A percentile compares a stretch with the other conserved stretches of the same genome.
phyloP scores from a whole-genome alignment of 2,113 vertebrate species.

The Hydrolagus affinis region DNA sequence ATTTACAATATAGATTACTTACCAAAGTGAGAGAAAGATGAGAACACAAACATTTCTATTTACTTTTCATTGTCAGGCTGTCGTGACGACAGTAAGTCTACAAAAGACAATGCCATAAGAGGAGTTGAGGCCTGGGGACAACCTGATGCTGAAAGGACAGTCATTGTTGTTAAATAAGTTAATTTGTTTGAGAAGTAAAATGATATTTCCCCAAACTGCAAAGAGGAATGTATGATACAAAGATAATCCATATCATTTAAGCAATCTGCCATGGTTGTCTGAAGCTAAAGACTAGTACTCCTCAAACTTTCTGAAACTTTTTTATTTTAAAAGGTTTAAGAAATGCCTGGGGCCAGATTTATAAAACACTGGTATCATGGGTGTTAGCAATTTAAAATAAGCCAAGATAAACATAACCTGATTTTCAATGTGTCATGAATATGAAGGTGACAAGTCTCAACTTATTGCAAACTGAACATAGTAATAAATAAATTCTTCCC shows the following conservation, averaged over 20 bases:
- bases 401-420: not conserved
- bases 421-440: not conserved
- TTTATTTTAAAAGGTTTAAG: not conserved
- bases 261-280: not conserved
- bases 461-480: not conserved
- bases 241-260: not conserved
- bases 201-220: not conserved
- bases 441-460: not conserved
- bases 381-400: not conserved
- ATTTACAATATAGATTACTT: slow-evolving; percentile 4
- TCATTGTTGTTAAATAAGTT: slow-evolving; percentile 9
- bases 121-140: not conserved
- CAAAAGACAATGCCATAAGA: not conserved
- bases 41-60: not conserved
- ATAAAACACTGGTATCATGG: not conserved
- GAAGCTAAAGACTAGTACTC: not conserved
- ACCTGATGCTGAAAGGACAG: not conserved
- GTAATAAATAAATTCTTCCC: not conserved
- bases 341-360: not conserved
- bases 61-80: not conserved
- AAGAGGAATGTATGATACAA: not conserved
- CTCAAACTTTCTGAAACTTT: not conserved
- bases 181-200: not conserved
- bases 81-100: not conserved
- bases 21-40: not conserved